Conservation (phyloP, 2,888 invertebrate species). For the Acronicta alni region DNA sequence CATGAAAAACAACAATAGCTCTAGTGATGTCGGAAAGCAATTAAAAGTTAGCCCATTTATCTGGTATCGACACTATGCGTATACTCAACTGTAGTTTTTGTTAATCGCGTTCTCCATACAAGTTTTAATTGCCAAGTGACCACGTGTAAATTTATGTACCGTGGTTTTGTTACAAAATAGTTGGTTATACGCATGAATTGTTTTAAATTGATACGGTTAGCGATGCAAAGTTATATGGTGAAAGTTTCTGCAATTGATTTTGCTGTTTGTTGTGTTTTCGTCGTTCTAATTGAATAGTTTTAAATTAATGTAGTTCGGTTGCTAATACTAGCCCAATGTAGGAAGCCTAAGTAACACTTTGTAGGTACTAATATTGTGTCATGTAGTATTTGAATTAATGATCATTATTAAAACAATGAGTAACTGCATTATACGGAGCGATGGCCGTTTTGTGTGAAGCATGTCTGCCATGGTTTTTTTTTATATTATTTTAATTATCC, state of each 20-base stretch:
- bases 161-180: conserved; percentile 49
- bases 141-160: conserved; percentile 61
- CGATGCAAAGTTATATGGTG: conserved; percentile 10
- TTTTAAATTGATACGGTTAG: conserved; percentile 38
- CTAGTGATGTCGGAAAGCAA: conserved; percentile 68
- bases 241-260: conserved; percentile 23
- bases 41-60: conserved; percentile 81
- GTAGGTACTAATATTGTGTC: too few relatives aligned
- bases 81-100: conserved; percentile 72
- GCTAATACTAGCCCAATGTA: too few relatives aligned
- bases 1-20: conserved; percentile 32
- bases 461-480: too few relatives aligned
- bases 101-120: conserved; percentile 74
- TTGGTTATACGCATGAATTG: conserved; percentile 40
- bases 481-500: too few relatives aligned
- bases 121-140: conserved; percentile 78
- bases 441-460: too few relatives aligned
- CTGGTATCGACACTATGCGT: conserved; percentile 45
- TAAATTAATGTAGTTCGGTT: too few relatives aligned
- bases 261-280: background rate
- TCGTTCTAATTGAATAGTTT: too few relatives aligned
- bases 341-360: too few relatives aligned
- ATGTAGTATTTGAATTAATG: too few relatives aligned
- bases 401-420: too few relatives aligned
- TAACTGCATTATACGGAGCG: too few relatives aligned